Conservation (phyloP, 1,140 invertebrate genomes). For the Saccostrea cuccullata region DNA sequence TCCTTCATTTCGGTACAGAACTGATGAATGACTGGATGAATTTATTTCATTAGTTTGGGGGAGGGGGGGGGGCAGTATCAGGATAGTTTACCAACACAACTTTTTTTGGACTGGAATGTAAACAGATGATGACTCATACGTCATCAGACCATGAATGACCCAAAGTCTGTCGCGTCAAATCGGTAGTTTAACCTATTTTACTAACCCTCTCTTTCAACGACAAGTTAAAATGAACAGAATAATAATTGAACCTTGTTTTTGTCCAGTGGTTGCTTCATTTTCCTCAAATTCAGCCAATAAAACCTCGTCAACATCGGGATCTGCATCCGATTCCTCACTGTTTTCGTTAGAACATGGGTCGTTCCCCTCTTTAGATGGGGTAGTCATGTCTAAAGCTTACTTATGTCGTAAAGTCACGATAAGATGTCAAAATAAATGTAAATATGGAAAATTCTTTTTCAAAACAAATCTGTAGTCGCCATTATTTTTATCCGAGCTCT, state of each 20-base stretch:
- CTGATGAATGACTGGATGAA: no score
- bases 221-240: background rate
- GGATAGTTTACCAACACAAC: background rate
- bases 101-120: background rate
- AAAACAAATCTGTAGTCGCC: conserved; percentile 7
- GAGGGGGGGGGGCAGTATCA: no score
- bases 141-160: no score
- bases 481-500: background rate
- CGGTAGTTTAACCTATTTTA: no score
- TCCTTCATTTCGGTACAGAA: no score
- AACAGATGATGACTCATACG: background rate
- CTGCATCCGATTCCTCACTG: background rate
- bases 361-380: conserved; percentile 7
- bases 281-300: conserved; percentile 29
- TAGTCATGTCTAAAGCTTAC: background rate
- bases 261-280: background rate
- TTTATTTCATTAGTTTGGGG: no score
- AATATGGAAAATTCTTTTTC: conserved; percentile 20
- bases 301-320: conserved; percentile 24
- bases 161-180: no score
- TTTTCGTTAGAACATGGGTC: conserved; percentile 39
- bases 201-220: no score
- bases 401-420: background rate
- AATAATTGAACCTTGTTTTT: background rate
- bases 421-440: background rate